Evolutionary conservation across 2,113 vertebrate genomes (phyloP).

Genomic region (Tichodroma muraria): DNA sequence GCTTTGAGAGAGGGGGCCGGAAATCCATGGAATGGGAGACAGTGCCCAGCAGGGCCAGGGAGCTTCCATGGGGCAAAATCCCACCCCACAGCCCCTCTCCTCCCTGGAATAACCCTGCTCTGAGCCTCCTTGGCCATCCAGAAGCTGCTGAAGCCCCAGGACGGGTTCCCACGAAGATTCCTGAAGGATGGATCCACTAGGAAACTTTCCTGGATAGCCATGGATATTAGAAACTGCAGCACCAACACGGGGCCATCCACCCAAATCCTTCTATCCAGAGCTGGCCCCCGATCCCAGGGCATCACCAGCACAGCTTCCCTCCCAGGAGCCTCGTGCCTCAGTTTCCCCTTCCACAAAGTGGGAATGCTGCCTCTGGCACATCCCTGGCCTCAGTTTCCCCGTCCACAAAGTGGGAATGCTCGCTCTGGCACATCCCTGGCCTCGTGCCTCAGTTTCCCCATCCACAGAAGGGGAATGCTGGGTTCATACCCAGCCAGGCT

Average conservation of each 20-base stretch:
- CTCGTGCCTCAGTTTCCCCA: too few species aligned
- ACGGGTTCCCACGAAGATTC: not conserved
- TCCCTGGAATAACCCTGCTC: fast-evolving
- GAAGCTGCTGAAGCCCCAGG: not conserved
- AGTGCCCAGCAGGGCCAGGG: fast-evolving
- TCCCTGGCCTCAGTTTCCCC: not conserved
- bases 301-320: not conserved
- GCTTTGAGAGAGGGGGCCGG: not conserved
- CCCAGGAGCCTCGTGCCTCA: not conserved
- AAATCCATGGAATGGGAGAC: not conserved
- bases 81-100: not conserved
- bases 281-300: not conserved
- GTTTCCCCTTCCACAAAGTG: fast-evolving
- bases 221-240: not conserved
- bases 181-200: fast-evolving
- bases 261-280: not conserved
- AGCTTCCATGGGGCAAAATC: not conserved
- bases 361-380: not conserved
- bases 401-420: not conserved
- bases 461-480: not conserved
- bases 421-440: too few species aligned
- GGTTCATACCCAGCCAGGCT: not conserved
- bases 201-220: not conserved
- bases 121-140: not conserved
- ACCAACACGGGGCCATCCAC: fast-evolving